These are phyloP conservation scores for Eupithecia abbreviata DNA, from an alignment of 2,888 invertebrate species.

Conservation along the genomic window DNA sequence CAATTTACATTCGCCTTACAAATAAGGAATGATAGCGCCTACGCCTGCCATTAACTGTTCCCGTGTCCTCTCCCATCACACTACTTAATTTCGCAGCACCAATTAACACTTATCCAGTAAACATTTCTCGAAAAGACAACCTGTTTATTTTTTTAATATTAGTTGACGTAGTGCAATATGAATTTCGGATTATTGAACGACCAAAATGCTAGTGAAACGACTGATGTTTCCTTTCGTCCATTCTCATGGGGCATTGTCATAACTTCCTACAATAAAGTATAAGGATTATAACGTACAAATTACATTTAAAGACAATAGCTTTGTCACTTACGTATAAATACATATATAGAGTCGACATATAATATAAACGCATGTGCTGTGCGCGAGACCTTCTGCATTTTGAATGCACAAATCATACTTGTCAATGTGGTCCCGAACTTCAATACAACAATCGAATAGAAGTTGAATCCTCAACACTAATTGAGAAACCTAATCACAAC, in stretches of 20 bases:
- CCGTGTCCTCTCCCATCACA: constrained; percentile 68
- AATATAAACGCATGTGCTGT: constrained; percentile 40
- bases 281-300: constrained; percentile 61
- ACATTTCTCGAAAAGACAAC: constrained; percentile 52
- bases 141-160: constrained; percentile 40
- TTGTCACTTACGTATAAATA: constrained; percentile 47
- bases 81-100: constrained; percentile 71
- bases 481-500: constrained; percentile 17
- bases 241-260: constrained; percentile 30
- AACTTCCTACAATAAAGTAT: constrained; percentile 38
- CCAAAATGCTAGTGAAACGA: constrained; percentile 30
- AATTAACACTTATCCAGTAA: constrained; percentile 66
- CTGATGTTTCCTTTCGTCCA: constrained; percentile 13
- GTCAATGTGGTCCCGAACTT: constrained; percentile 34
- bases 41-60: constrained; percentile 53
- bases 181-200: constrained; percentile 25
- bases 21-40: constrained; percentile 65
- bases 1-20: constrained; percentile 67
- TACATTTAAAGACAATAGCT: constrained; percentile 51
- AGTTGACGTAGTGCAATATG: constrained; percentile 40
- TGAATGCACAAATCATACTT: constrained; percentile 40
- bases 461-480: constrained; percentile 40
- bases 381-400: constrained; percentile 42
- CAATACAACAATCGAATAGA: constrained; percentile 13
- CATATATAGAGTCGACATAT: constrained; percentile 25